Base-by-base conservation (phyloP, 2,888 invertebrate genomes). In the Thymelicus acteon region DNA sequence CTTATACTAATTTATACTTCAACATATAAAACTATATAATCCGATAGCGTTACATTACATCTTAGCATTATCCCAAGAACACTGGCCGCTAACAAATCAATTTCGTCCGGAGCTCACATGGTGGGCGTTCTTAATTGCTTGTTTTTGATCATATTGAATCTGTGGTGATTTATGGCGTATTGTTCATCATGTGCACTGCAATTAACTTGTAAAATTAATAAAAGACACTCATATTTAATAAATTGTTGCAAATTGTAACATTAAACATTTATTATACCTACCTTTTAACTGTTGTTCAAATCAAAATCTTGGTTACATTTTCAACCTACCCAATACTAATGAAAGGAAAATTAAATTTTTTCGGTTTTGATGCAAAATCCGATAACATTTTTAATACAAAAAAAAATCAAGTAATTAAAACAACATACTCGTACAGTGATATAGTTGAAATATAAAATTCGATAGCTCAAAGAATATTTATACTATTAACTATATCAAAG, bases 131-230 rank as follows among this genome's bases (percentile, higher is more conserved):
- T 52, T 70, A 70, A 70, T 70, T 70, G 70, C 70, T 60, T 49
- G 64, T 64, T 70, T 70, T 70, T 60, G 70, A 64, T 70, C 63
- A 64, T 70, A 64, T 70, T 70, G 63, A 70, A 64, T 70, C 70
- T 69, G 69, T 63, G 58, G 49, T 70, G 70, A 70, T 70, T 70
- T 70, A 70, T 70, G 60, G 62, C 60, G 49, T 65, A 70, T 70
- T 70, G 64, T 70, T 49, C 70, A 60, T 64, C 64, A 70, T 60
- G 60, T 37, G 47, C 60, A 65, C 71, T 71, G 49, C 69, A 71
- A 71, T 71, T 71, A 71, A 71, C 60, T 71, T 71, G 71, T 71
- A 71, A 71, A 71, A 71, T 71, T 71, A 71, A 71, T 71, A 71
- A 71, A 71, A 71, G 60, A 71, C 71, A 64, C 68, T 57, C 47